A percentile compares a stretch with the other conserved stretches of the same genome.
Evolutionary conservation across 2,888 invertebrate genomes (phyloP).

Genomic region (Xestia c-nigrum): DNA sequence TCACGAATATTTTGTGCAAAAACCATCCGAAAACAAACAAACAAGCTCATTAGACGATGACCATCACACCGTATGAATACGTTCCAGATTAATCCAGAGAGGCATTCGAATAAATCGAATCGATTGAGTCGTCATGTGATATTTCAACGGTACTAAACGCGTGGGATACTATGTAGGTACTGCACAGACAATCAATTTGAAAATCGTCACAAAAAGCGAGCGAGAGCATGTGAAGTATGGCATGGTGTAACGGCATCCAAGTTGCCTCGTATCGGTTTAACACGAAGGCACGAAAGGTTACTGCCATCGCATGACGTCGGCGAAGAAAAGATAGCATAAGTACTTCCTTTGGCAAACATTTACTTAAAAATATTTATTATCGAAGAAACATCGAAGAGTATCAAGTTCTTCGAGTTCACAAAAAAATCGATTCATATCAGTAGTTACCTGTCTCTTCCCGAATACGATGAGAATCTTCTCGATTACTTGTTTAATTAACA

Average conservation of each 20-base stretch:
- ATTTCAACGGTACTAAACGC: constrained; percentile 65
- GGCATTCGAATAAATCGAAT: constrained; percentile 50
- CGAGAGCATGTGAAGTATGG: constrained; percentile 77
- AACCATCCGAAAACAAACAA: neutral
- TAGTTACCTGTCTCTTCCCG: neutral
- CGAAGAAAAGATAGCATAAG: constrained; percentile 37
- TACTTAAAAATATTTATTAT: constrained; percentile 12
- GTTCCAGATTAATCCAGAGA: constrained; percentile 10
- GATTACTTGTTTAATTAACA: constrained; percentile 17
- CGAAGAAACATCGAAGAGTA: constrained; percentile 25
- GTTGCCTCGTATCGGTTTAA: constrained; percentile 53
- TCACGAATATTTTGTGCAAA: neutral
- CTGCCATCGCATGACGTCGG: constrained; percentile 42
- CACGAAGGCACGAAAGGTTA: constrained; percentile 59
- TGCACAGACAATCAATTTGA: constrained; percentile 73
- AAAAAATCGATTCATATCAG: constrained; percentile 25
- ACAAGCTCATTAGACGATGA: constrained; percentile 18
- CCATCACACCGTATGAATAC: neutral
- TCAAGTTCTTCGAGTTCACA: constrained; percentile 20
- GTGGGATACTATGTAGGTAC: constrained; percentile 58
- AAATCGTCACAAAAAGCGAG: constrained; percentile 70
- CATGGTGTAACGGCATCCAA: constrained; percentile 63
- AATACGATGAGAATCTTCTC: constrained; percentile 22
- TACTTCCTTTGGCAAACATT: constrained; percentile 43
- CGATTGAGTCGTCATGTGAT: constrained; percentile 53